Conservation (phyloP, 2,113 vertebrate species). For the Alectura lathami region DNA sequence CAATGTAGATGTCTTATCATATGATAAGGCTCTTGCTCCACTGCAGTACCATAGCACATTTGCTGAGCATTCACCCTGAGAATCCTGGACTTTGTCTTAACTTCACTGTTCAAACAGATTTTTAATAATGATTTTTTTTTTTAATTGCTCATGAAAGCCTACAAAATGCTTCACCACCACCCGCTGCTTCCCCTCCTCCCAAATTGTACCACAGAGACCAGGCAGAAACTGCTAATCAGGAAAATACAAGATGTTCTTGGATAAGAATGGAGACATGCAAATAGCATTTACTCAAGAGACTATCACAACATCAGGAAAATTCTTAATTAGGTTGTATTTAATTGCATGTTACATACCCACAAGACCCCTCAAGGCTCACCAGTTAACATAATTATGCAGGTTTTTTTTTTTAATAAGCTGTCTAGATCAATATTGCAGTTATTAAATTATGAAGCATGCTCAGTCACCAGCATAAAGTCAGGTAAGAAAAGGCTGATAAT, state of each 20-base stretch:
- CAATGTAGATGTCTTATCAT: background rate
- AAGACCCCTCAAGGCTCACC: constrained; percentile 45
- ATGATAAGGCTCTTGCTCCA: background rate
- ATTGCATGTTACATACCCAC: constrained; percentile 16
- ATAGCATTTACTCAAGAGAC: constrained; percentile 40
- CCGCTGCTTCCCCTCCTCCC: background rate
- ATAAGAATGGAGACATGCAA: constrained; percentile 41
- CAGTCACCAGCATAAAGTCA: background rate
- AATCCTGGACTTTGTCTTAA: background rate
- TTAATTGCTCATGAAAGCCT: background rate
- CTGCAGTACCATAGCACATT: background rate
- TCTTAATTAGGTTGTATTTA: constrained; percentile 59
- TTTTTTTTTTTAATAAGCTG: background rate
- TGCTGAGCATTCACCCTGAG: background rate
- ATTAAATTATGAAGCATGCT: constrained; percentile 11
- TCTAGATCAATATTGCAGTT: constrained; percentile 55
- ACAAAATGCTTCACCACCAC: background rate
- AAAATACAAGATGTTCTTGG: constrained; percentile 19
- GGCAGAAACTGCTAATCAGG: constrained; percentile 15
- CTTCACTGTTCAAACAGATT: background rate
- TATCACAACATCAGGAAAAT: constrained; percentile 18
- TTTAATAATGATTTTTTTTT: background rate
- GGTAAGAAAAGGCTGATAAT: background rate
- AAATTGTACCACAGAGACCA: background rate
- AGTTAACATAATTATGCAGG: constrained; percentile 33